phyloP scores from a whole-genome alignment of 1,140 invertebrate species.

The Lepidurus arcticus region DNA sequence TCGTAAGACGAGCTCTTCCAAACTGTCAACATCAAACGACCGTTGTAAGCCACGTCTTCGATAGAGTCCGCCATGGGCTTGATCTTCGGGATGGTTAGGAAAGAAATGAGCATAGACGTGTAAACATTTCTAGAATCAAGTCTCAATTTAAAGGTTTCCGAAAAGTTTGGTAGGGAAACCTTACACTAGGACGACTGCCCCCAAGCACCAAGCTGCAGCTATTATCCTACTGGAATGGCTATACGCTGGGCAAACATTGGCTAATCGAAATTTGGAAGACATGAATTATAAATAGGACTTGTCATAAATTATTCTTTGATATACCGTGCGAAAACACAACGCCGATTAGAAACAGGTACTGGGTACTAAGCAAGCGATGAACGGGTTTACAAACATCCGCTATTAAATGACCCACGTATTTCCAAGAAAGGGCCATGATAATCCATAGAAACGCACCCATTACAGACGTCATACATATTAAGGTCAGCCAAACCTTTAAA shows the following conservation, averaged over 20 bases:
- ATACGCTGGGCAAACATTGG: neutral
- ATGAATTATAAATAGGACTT: neutral
- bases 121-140: conserved; percentile 3
- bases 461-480: neutral
- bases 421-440: neutral
- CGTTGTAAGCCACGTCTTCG: conserved; percentile 22
- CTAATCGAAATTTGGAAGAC: neutral
- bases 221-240: conserved; percentile 11
- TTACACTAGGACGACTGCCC: conserved; percentile 14
- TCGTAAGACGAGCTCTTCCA: conserved; percentile 23
- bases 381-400: conserved; percentile 8
- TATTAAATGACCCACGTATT: neutral
- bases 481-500: neutral
- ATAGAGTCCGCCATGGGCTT: conserved; percentile 11
- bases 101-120: conserved; percentile 20
- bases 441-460: neutral
- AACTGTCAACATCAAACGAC: conserved; percentile 17
- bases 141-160: neutral
- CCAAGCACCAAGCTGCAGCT: conserved; percentile 26
- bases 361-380: neutral
- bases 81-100: conserved; percentile 27
- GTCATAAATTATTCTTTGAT: neutral
- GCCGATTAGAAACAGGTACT: neutral
- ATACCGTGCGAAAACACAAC: neutral
- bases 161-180: neutral